phyloP scores from a whole-genome alignment of 2,888 invertebrate genomes.

The Troglohyphantes excavatus region DNA sequence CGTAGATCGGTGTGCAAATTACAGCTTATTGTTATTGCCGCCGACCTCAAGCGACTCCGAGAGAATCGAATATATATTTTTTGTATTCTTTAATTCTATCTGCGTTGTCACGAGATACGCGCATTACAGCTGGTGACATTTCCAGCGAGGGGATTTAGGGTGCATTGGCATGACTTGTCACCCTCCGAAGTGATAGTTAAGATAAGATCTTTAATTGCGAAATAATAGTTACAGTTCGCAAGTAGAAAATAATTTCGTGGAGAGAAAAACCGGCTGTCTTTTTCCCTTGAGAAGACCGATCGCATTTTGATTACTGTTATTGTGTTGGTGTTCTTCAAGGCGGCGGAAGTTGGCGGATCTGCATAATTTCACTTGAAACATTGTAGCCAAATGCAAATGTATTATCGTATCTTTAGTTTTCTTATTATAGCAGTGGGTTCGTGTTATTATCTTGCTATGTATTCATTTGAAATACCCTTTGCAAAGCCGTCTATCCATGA shows the following conservation, averaged over 20 bases:
- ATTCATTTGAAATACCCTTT: no score
- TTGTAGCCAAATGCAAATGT: no score
- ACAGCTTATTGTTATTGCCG: slow-evolving; percentile 1
- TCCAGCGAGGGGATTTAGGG: no score
- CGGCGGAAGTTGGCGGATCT: background rate
- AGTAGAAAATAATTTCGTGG: no score
- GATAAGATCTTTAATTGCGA: no score
- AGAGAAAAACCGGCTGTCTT: no score
- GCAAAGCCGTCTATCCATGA: no score
- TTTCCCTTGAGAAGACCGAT: background rate
- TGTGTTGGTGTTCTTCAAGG: background rate
- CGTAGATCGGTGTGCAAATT: background rate
- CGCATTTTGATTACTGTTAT: background rate
- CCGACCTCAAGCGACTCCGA: background rate
- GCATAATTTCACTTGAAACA: background rate
- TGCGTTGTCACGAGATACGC: background rate
- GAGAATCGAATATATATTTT: background rate
- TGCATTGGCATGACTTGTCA: background rate
- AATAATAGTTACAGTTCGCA: no score
- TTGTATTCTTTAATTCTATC: background rate
- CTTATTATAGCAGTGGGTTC: no score
- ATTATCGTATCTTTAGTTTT: no score
- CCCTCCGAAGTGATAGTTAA: background rate
- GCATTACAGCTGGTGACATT: background rate
- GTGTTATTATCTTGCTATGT: no score